These are phyloP conservation scores for Alviniconcha strummeri DNA, from an alignment of 2,888 invertebrate species.

Conservation along the genomic window DNA sequence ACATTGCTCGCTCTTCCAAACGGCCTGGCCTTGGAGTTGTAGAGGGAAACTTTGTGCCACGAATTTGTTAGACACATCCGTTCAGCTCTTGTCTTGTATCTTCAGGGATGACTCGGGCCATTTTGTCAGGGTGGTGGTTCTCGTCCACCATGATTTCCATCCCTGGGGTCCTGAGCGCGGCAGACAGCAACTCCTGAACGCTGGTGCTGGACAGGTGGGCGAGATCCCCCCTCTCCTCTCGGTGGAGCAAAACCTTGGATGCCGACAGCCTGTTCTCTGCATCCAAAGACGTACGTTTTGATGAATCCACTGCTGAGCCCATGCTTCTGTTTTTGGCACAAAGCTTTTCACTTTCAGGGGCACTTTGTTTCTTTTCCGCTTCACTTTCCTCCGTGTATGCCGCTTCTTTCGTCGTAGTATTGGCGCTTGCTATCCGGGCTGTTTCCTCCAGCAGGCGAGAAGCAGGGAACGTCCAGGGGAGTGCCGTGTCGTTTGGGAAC, in stretches of 20 bases:
- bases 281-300: not conserved
- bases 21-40: no score
- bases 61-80: no score
- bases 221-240: conserved; percentile 6
- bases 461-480: not conserved
- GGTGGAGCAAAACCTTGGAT: conserved; percentile 2
- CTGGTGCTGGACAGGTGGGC: conserved; percentile 19
- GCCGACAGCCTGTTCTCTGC: not conserved
- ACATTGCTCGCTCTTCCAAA: no score
- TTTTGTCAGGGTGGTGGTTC: not conserved
- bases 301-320: not conserved
- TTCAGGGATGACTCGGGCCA: not conserved
- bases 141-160: conserved; percentile 3
- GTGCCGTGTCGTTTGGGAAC: not conserved
- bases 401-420: no score
- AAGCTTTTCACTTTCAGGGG: no score
- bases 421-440: no score
- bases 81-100: not conserved
- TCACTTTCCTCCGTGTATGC: no score
- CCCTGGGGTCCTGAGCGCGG: conserved; percentile 3
- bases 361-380: no score
- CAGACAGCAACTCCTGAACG: conserved; percentile 19
- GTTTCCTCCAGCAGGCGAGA: not conserved
- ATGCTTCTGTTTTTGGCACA: no score
- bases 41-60: no score